Conservation (phyloP, 2,113 vertebrate species). For the Platichthys flesus region DNA sequence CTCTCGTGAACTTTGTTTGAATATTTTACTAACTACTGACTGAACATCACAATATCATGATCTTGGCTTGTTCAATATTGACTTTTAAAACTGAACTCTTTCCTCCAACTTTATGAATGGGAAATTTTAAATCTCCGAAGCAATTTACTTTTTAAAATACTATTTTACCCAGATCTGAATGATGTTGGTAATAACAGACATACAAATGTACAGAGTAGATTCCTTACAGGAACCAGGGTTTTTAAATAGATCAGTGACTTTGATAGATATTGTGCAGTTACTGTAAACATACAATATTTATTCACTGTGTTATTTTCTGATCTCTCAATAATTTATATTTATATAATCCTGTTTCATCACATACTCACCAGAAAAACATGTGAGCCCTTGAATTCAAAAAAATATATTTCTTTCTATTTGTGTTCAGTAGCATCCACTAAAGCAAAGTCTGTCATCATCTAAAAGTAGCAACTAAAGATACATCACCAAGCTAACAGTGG, state of each 20-base stretch:
- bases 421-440: too few species aligned
- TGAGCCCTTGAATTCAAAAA: too few species aligned
- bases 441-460: not conserved
- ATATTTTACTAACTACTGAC: not conserved
- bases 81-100: too few species aligned
- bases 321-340: not conserved
- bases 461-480: slow-evolving; percentile 1
- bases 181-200: not conserved
- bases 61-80: too few species aligned
- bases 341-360: not conserved
- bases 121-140: too few species aligned
- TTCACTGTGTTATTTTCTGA: slow-evolving; percentile 25
- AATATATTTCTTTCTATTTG: too few species aligned
- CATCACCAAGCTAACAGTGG: not conserved
- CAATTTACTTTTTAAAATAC: not conserved
- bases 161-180: slow-evolving; percentile 20
- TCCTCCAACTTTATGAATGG: too few species aligned
- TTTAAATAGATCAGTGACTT: not conserved
- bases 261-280: slow-evolving; percentile 35
- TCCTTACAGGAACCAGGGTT: slow-evolving; percentile 14
- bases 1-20: not conserved
- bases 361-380: too few species aligned
- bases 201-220: not conserved
- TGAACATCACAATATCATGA: too few species aligned
- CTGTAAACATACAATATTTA: slow-evolving; percentile 34